These are phyloP conservation scores for Ophion obscuratus DNA, from an alignment of 2,888 invertebrate genomes.

Conservation along the genomic window DNA sequence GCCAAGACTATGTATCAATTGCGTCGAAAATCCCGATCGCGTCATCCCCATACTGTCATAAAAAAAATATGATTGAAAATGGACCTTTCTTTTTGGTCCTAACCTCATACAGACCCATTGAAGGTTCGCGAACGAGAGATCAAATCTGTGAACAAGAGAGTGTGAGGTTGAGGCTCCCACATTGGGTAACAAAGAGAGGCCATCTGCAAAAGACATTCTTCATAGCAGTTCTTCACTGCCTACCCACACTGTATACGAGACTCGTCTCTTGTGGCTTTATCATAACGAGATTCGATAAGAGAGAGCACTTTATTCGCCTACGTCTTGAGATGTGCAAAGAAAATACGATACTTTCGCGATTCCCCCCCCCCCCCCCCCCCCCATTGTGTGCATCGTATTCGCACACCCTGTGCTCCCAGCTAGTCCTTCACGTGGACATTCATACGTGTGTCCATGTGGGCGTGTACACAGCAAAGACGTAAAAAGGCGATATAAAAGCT, in stretches of 20 bases:
- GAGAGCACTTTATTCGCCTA: slow-evolving; percentile 35
- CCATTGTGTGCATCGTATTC: slow-evolving; percentile 48
- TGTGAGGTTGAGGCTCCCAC: not conserved
- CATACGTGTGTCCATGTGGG: slow-evolving; percentile 17
- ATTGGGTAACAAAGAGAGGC: not conserved
- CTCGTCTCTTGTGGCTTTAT: slow-evolving; percentile 31
- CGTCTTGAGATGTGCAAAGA: slow-evolving; percentile 19
- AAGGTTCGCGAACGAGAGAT: not conserved
- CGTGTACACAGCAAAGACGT: not conserved
- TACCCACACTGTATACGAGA: slow-evolving; percentile 7
- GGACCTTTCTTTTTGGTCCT: no score
- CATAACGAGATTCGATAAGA: slow-evolving; percentile 32
- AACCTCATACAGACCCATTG: no score
- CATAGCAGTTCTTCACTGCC: slow-evolving; percentile 17
- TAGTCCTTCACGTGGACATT: slow-evolving; percentile 67
- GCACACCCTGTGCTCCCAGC: slow-evolving; percentile 62
- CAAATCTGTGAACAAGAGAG: not conserved
- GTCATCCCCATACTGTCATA: no score
- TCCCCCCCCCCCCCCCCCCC: slow-evolving; percentile 66
- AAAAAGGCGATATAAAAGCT: slow-evolving; percentile 5
- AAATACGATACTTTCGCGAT: slow-evolving; percentile 48
- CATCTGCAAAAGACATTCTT: not conserved
- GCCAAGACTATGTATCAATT: no score
- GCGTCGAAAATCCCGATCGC: no score
- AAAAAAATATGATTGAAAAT: no score